Conservation (phyloP, 2,113 vertebrate species). For the Peromyscus californicus region DNA sequence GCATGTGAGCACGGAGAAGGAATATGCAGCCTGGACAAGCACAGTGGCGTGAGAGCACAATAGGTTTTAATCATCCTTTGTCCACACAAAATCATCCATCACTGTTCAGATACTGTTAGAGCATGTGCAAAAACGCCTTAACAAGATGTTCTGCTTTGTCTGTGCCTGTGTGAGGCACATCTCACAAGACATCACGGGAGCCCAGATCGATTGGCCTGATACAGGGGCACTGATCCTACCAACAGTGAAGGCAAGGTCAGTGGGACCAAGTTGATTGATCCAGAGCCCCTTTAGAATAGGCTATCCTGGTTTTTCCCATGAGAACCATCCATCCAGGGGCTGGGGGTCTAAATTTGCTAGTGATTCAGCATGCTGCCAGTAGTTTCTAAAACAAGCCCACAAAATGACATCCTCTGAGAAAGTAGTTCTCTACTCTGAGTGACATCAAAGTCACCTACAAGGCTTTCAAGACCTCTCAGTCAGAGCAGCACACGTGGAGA, state of each 20-base stretch:
- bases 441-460: not conserved
- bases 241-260: not conserved
- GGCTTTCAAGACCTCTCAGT: not conserved
- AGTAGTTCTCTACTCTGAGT: not conserved
- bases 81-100: not conserved
- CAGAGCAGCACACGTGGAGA: not conserved
- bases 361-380: not conserved
- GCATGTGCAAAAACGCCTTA: not conserved
- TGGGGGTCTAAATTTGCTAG: not conserved
- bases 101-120: not conserved
- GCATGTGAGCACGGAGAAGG: accelerated
- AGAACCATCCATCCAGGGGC: not conserved
- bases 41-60: not conserved
- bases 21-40: not conserved
- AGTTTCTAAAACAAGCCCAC: not conserved
- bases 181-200: not conserved
- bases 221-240: accelerated
- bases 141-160: too few relatives aligned
- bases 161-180: not conserved
- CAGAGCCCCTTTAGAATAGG: not conserved
- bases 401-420: not conserved
- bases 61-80: not conserved
- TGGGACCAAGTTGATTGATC: not conserved
- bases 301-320: not conserved
- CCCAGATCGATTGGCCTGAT: not conserved